phyloP scores from a whole-genome alignment of 2,113 vertebrate species.

The Gavialis gangeticus region DNA sequence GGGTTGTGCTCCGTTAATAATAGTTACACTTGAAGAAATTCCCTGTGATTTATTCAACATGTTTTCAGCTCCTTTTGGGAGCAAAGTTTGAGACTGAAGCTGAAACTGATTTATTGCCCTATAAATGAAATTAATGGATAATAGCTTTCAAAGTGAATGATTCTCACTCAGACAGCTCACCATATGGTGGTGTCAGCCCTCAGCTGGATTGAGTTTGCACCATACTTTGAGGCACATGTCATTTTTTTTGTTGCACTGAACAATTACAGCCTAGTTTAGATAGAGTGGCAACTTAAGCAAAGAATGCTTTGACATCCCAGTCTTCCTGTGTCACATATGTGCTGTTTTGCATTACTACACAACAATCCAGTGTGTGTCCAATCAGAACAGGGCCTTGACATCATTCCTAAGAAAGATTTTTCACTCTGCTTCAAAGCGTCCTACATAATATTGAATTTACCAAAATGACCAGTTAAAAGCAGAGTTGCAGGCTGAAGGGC shows the following conservation, averaged over 20 bases:
- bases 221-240: slow-evolving; percentile 45
- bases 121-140: slow-evolving; percentile 76
- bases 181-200: slow-evolving; percentile 36
- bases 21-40: slow-evolving; percentile 66
- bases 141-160: slow-evolving; percentile 59
- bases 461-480: neutral
- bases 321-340: neutral
- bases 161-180: slow-evolving; percentile 31
- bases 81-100: slow-evolving; percentile 59
- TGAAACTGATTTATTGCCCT: slow-evolving; percentile 69
- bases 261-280: neutral
- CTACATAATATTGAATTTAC: neutral
- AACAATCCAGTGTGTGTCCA: neutral
- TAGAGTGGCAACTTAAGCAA: slow-evolving; percentile 42
- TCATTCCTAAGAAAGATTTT: neutral
- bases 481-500: neutral
- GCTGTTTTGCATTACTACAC: neutral
- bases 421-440: neutral
- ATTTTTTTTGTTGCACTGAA: slow-evolving; percentile 36
- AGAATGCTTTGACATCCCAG: slow-evolving; percentile 36
- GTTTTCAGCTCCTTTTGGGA: slow-evolving; percentile 69
- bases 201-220: neutral
- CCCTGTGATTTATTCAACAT: slow-evolving; percentile 76
- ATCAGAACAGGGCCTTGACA: neutral
- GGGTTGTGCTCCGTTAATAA: slow-evolving; percentile 43